Base-by-base conservation (phyloP, 2,797 vertebrate species). In the Austrolebias charrua region DNA sequence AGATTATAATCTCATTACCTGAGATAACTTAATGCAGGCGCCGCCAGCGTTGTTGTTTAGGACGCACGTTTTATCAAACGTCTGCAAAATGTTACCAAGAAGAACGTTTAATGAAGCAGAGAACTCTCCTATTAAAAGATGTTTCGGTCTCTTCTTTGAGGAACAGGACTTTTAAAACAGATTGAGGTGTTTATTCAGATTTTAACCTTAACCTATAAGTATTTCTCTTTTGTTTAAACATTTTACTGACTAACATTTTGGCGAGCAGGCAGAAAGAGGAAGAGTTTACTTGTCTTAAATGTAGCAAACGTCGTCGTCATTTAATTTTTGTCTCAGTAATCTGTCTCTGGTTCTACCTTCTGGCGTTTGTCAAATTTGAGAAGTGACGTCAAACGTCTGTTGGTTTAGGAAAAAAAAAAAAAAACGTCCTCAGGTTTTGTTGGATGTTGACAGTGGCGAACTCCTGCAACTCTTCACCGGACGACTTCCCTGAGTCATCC, bases 1-100 rank as follows among this genome's bases (percentile, higher is more conserved):
- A 60, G 73, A 81, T 72, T 63, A 55, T 35, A 55, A 75, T 73
- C 66, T 71, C 69, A 71, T 70, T 49, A 54, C 38, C 19, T 68
- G 63, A 49, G 6, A 4, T 40, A 52, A 55, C 57, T 51, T 40
- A 55, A 59, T 75, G 52, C 61, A 61, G 65, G 64, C 69, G 48
- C n/a, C 68, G 28, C 19, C 7, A 28, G 62, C 45, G 6, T 45
- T 5, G 59, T 24, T 66, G 54, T 54, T 53, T 60, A 31, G 61
- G 31, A 61, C 1, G 24, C 75, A 57, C 19, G 29, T 31, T 16
- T 20, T 48, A 1, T 14, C n/a, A 48, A 20, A 10, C 10, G n/a
- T 13, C 10, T 49, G 43, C 20, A 54, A 24, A 52, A 43, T 29
- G 49, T 2, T 4, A 63, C 18, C n/a, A 18, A 4, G 4, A 19